phyloP scores from a whole-genome alignment of 2,888 invertebrate species.

The Perizoma affinitatum region DNA sequence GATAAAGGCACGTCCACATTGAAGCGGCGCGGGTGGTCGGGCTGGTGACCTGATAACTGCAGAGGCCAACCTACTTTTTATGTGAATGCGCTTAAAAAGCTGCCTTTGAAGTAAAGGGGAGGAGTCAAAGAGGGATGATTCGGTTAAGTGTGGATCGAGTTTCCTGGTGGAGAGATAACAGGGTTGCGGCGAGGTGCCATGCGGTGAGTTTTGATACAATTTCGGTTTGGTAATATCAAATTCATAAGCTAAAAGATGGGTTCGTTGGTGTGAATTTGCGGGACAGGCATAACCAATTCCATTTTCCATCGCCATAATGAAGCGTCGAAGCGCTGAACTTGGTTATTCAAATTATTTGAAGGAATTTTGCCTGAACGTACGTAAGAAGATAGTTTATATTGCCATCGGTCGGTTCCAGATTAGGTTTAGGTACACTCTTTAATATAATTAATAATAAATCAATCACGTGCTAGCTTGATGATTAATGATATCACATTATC shows the following conservation, averaged over 20 bases:
- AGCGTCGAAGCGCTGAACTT: too few species aligned
- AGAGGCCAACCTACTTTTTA: constrained; percentile 4
- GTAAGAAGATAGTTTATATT: too few species aligned
- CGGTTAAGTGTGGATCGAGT: constrained; percentile 30
- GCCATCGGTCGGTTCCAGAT: too few species aligned
- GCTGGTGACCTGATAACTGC: neutral
- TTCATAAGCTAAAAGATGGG: constrained; percentile 21
- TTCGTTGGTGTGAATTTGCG: neutral
- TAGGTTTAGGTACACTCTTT: too few species aligned
- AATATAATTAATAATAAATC: too few species aligned
- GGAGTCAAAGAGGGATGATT: constrained; percentile 23
- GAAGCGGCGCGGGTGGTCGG: neutral
- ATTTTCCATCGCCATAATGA: too few species aligned
- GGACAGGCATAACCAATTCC: neutral
- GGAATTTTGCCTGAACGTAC: too few species aligned
- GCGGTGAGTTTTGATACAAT: constrained; percentile 28
- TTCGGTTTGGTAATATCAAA: constrained; percentile 22
- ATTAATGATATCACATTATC: too few species aligned
- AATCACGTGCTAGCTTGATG: too few species aligned
- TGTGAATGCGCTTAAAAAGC: constrained; percentile 18
- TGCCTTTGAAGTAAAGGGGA: constrained; percentile 22
- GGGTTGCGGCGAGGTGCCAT: constrained; percentile 16
- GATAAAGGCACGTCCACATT: too few species aligned
- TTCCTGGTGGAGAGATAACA: constrained; percentile 27
- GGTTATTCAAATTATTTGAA: too few species aligned